Conservation (phyloP, 2,888 invertebrate species). For the Candidula unifasciata region DNA sequence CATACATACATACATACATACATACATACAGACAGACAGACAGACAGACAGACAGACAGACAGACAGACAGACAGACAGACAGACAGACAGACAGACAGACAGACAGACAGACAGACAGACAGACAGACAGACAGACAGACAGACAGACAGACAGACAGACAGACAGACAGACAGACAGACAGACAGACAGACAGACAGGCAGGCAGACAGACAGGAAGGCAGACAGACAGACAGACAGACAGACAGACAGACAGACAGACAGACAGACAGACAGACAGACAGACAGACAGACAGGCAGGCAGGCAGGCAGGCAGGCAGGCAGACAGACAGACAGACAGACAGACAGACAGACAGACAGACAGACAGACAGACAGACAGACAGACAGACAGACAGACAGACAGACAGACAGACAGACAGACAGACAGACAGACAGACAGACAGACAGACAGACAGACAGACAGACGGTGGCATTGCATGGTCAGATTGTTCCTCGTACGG, state of each 20-base stretch:
- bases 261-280: neutral
- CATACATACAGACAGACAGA: neutral
- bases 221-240: neutral
- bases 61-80: neutral
- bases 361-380: neutral
- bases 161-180: too few relatives aligned
- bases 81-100: neutral
- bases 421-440: slow-evolving; percentile 4
- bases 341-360: neutral
- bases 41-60: neutral
- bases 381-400: neutral
- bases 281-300: too few relatives aligned
- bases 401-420: neutral
- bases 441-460: slow-evolving; percentile 3
- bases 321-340: too few relatives aligned
- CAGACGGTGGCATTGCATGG: neutral
- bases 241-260: neutral
- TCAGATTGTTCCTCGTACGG: too few relatives aligned
- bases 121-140: too few relatives aligned
- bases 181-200: too few relatives aligned
- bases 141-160: too few relatives aligned
- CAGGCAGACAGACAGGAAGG: too few relatives aligned
- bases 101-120: neutral
- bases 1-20: too few relatives aligned
- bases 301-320: too few relatives aligned